Conservation (phyloP, 92 coral and sea anemone genomes). For the Metridium senile region DNA sequence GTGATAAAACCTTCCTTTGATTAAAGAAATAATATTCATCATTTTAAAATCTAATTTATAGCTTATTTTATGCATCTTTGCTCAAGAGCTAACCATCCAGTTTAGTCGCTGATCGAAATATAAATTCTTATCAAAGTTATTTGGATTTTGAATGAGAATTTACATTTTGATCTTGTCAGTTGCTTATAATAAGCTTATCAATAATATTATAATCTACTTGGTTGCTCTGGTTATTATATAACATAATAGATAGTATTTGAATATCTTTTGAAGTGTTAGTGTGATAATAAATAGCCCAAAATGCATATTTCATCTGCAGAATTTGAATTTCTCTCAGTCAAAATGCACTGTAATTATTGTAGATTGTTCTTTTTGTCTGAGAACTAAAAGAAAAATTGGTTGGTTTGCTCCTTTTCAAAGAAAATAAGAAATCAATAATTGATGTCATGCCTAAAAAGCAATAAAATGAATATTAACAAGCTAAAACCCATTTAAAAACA, state of each 20-base stretch:
- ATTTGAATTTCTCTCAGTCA: not conserved
- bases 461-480: not conserved
- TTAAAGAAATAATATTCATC: not conserved
- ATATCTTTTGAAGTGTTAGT: not conserved
- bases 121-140: not conserved
- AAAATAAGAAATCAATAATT: not conserved
- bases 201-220: no score
- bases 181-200: no score
- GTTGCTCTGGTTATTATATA: not conserved
- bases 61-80: conserved; percentile 1
- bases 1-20: conserved; percentile 12
- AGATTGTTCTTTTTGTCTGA: not conserved
- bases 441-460: not conserved
- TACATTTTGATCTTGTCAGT: not conserved
- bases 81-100: not conserved
- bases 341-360: not conserved
- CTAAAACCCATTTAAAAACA: no score
- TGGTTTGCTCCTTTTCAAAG: conserved; percentile 4
- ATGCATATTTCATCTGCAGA: not conserved
- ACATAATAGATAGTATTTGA: not conserved
- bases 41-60: conserved; percentile 1
- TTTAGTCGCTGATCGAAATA: not conserved
- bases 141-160: not conserved
- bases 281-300: not conserved
- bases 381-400: not conserved